Evolutionary conservation across 2,888 invertebrate species (phyloP), one percentile per base, ranked within the genome.

Genomic region (Nomada fucata): DNA sequence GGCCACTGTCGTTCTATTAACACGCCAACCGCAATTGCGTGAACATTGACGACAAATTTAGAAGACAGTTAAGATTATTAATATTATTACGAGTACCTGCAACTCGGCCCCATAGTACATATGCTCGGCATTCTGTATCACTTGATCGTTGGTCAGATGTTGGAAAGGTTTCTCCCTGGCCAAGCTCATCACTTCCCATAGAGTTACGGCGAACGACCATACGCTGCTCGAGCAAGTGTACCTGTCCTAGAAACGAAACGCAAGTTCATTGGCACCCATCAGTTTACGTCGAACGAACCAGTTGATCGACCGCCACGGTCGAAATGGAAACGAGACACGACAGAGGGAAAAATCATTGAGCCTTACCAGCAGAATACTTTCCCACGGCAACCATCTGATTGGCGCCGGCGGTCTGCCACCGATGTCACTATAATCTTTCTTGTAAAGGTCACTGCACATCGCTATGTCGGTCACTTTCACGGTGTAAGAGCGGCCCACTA

Each of bases 321-420:
- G 68, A 52, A 52, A 18, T 26, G 61, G 23, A 36, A 77, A 63
- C 57, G 36, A 36, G 67, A 67, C 50, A 5, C 2, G 55, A n/a
- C 18, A 15, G 10, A 42, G 44, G 18, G 70, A 55, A 26, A 73
- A 57, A 76, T 57, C 15, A 53, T 69, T 73, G 36, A 57, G 13
- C 1, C 70, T 73, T 94, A 96, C 96, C 94, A 96, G 90, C 60
- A 96, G 93, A 89, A 96, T 95, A 88, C 95, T 95, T 91, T 96
- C 96, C 96, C 96, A 96, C 59, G 96, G 95, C 86, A 96, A 92
- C 96, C 96, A 96, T 88, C 96, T 94, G 79, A 96, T 95, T 50
- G 96, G 96, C 60, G 95, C 95, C 59, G 95, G 95, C 61, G 95
- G 95, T 90, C 95, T 94, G 68, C 95, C 95, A 42, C 95, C 95